Conservation (phyloP, 2,888 invertebrate species). For the Strigamia crassipes region DNA sequence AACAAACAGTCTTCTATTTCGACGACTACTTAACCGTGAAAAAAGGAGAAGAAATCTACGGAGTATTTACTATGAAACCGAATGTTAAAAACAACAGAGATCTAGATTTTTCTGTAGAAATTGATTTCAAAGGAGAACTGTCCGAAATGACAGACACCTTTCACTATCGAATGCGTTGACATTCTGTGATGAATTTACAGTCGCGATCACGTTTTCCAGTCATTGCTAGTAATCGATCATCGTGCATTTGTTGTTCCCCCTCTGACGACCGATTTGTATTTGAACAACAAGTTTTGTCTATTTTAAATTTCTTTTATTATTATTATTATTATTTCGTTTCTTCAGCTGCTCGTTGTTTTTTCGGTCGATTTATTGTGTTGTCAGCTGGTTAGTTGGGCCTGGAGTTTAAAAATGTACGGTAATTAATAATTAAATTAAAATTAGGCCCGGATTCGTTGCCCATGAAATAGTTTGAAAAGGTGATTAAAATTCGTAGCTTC, state of each 20-base stretch:
- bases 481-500: not conserved
- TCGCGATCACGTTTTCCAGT: conserved; percentile 2
- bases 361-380: conserved; percentile 18
- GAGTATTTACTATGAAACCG: conserved; percentile 90
- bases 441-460: not conserved
- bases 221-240: conserved; percentile 18
- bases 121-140: conserved; percentile 77
- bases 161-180: conserved; percentile 50
- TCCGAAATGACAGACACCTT: conserved; percentile 51
- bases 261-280: conserved; percentile 8
- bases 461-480: conserved; percentile 1
- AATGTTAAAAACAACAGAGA: conserved; percentile 96
- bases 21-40: conserved; percentile 97
- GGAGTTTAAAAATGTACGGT: not conserved
- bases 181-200: not conserved
- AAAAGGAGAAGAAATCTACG: conserved; percentile 87
- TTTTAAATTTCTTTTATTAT: not conserved
- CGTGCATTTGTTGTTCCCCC: conserved; percentile 25
- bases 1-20: conserved; percentile 97
- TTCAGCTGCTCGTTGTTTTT: not conserved
- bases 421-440: not conserved
- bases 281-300: not conserved
- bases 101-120: conserved; percentile 90
- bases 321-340: not conserved
- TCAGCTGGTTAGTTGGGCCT: not conserved